Percentiles rank a stretch among this genome's conserved stretches.
Conservation (phyloP, 64 coral and sea anemone genomes). For the Montipora foliosa region DNA sequence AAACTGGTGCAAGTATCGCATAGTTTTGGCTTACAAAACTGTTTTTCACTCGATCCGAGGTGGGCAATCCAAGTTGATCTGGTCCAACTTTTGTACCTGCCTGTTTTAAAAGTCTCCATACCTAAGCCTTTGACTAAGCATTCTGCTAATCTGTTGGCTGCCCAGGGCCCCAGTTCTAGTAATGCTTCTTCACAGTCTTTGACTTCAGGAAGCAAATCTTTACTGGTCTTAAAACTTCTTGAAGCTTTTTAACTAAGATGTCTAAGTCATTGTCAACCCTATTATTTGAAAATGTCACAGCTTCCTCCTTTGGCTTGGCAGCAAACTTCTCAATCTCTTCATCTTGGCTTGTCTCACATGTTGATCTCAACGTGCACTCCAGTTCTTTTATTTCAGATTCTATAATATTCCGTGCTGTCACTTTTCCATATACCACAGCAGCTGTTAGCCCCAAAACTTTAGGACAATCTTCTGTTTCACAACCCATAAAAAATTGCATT, state of each 20-base stretch:
- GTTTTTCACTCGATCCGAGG: no score
- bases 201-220: conserved; percentile 63
- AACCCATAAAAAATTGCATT: conserved; percentile 76
- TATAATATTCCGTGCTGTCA: conserved; percentile 76
- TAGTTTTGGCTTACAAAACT: no score
- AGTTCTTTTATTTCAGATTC: conserved; percentile 80
- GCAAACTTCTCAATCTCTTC: conserved; percentile 78
- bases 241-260: conserved; percentile 17
- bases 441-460: conserved; percentile 85
- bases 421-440: conserved; percentile 84
- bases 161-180: conserved; percentile 79
- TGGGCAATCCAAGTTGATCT: no score
- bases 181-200: conserved; percentile 80
- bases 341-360: conserved; percentile 89
- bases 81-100: no score
- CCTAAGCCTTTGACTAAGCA: conserved; percentile 84
- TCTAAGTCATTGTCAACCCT: conserved; percentile 16
- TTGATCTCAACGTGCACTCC: conserved; percentile 74
- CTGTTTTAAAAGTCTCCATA: not conserved
- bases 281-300: conserved; percentile 40
- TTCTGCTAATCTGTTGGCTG: conserved; percentile 76
- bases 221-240: conserved; percentile 27
- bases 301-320: conserved; percentile 70
- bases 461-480: conserved; percentile 21
- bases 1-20: no score